These are phyloP conservation scores for Drosophila pseudoobscura DNA, from an alignment of 1,140 invertebrate genomes.

Conservation along the genomic window DNA sequence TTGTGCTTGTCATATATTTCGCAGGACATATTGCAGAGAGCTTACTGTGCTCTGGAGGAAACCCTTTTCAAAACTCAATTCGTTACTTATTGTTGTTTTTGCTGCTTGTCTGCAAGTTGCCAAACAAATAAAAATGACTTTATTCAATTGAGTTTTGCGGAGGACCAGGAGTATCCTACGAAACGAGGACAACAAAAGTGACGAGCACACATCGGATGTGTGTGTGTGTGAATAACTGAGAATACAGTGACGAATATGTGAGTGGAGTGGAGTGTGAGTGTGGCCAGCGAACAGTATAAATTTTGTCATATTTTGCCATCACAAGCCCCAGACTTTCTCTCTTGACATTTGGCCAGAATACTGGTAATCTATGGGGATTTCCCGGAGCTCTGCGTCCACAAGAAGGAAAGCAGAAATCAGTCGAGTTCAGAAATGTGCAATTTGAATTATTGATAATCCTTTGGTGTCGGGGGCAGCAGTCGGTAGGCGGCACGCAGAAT, in stretches of 20 bases:
- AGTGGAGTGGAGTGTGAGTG: neutral
- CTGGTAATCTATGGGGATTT: conserved; percentile 32
- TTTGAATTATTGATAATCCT: conserved; percentile 74
- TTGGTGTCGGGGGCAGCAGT: neutral
- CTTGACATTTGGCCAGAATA: conserved; percentile 60
- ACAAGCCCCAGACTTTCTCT: conserved; percentile 22
- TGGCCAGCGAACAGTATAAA: neutral
- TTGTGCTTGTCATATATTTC: conserved; percentile 51
- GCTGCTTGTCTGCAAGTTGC: conserved; percentile 52
- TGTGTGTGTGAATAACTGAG: neutral
- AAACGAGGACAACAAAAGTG: conserved; percentile 39
- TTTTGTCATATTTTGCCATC: conserved; percentile 38
- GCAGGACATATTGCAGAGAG: conserved; percentile 57
- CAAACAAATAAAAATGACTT: conserved; percentile 80
- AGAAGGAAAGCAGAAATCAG: conserved; percentile 15
- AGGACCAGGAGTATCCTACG: conserved; percentile 23
- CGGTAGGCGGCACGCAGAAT: neutral
- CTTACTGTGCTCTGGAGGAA: conserved; percentile 43
- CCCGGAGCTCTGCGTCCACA: neutral
- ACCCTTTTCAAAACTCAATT: conserved; percentile 67
- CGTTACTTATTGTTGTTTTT: conserved; percentile 41
- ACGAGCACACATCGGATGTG: conserved; percentile 5
- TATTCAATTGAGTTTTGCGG: conserved; percentile 74
- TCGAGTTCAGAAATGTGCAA: conserved; percentile 52
- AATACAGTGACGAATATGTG: conserved; percentile 28